These are phyloP conservation scores for Sesia bembeciformis DNA, from an alignment of 2,888 invertebrate genomes.

Conservation along the genomic window DNA sequence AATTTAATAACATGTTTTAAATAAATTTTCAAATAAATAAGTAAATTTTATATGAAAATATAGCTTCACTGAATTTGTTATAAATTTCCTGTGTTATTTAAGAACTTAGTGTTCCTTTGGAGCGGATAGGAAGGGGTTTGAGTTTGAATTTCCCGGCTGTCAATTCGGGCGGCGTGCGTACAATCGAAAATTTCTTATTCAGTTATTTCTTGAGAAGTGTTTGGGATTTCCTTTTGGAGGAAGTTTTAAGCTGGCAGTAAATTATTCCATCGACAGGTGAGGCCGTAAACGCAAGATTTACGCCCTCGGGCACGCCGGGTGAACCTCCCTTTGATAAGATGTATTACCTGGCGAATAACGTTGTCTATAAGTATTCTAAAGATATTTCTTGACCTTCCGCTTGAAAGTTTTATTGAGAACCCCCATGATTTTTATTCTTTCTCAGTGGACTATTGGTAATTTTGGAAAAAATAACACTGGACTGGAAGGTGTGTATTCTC, in stretches of 20 bases:
- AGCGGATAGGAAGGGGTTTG: constrained; percentile 25
- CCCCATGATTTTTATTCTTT: no score
- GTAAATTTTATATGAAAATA: no score
- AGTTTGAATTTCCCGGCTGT: constrained; percentile 47
- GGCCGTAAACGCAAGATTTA: constrained; percentile 73
- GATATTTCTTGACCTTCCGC: constrained; percentile 15
- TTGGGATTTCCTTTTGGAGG: constrained; percentile 61
- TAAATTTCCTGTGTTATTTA: not conserved
- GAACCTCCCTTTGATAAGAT: constrained; percentile 62
- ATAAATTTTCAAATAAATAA: no score
- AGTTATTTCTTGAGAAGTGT: constrained; percentile 70
- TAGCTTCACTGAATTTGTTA: not conserved
- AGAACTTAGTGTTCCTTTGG: not conserved
- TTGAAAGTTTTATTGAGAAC: not conserved
- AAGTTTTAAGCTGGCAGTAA: constrained; percentile 72
- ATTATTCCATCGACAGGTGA: constrained; percentile 73
- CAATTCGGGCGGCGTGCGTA: constrained; percentile 34
- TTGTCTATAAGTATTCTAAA: constrained; percentile 54
- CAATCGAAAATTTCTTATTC: constrained; percentile 66
- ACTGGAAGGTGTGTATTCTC: no score
- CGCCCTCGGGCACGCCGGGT: constrained; percentile 56
- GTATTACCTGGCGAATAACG: constrained; percentile 60
- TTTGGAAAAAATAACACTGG: no score
- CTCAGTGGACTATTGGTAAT: no score
- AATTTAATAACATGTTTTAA: no score